phyloP scores from a whole-genome alignment of 2,113 vertebrate genomes.

The Hymenochirus boettgeri region DNA sequence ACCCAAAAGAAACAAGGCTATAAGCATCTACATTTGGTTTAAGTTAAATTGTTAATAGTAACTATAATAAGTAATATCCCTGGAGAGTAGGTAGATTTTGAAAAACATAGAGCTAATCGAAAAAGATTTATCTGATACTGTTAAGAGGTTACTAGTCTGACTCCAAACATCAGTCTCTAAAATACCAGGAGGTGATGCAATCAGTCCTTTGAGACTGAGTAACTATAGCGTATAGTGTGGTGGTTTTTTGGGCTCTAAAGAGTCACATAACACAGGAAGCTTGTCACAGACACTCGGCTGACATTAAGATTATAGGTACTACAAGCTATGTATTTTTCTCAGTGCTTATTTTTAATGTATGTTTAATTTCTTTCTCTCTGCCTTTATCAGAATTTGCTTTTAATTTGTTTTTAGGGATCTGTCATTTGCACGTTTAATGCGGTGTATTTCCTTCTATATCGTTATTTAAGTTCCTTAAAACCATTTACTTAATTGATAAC shows the following conservation, averaged over 20 bases:
- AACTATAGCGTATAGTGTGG: constrained; percentile 16
- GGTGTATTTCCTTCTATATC: no score
- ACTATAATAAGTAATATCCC: no score
- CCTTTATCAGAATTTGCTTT: no score
- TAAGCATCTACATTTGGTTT: not conserved
- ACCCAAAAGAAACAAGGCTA: no score
- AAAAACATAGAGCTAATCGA: no score
- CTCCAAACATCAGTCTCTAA: not conserved
- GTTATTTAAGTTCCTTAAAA: no score
- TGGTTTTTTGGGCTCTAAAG: constrained; percentile 1
- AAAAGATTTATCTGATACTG: no score
- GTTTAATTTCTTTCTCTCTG: not conserved
- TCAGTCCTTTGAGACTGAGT: constrained; percentile 5
- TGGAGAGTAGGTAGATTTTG: no score
- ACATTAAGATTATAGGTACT: constrained; percentile 17
- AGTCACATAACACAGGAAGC: constrained; percentile 34
- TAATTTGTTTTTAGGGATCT: no score
- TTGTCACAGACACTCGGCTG: constrained; percentile 20
- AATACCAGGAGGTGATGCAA: constrained; percentile 15
- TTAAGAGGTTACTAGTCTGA: not conserved
- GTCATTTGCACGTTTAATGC: no score
- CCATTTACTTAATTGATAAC: no score
- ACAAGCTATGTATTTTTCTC: constrained; percentile 1
- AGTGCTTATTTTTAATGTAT: not conserved
- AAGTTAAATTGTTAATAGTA: no score